Evolutionary conservation across 2,113 vertebrate genomes (phyloP).

Genomic region (Sorex fumeus): DNA sequence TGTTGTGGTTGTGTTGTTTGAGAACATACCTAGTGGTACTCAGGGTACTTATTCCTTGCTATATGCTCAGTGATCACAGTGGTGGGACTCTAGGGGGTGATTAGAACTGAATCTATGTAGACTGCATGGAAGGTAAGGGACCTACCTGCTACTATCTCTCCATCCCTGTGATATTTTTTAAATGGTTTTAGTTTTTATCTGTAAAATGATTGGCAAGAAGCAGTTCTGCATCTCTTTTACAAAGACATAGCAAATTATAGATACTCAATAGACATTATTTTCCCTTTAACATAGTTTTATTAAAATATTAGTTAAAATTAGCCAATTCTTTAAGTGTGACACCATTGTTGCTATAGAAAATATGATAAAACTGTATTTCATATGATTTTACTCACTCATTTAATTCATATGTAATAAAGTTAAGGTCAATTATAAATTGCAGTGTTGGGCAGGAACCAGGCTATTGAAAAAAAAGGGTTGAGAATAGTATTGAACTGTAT

Average conservation of each 20-base stretch:
- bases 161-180: neutral
- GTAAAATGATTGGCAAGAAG: slow-evolving; percentile 33
- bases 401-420: neutral
- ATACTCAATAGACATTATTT: neutral
- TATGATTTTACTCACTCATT: slow-evolving; percentile 44
- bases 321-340: slow-evolving; percentile 16
- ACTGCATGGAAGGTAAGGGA: too few relatives aligned
- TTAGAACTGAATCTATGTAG: too few relatives aligned
- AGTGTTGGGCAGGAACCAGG: neutral
- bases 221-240: neutral
- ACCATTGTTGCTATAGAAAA: slow-evolving; percentile 50
- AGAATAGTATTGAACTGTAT: neutral
- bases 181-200: neutral
- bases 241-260: slow-evolving; percentile 35
- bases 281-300: slow-evolving; percentile 38
- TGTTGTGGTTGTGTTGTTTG: too few relatives aligned
- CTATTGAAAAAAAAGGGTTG: neutral
- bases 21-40: too few relatives aligned
- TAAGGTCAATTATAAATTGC: too few relatives aligned
- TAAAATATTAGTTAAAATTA: slow-evolving; percentile 41
- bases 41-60: too few relatives aligned
- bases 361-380: slow-evolving; percentile 40
- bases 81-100: too few relatives aligned
- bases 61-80: too few relatives aligned
- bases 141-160: neutral